A percentile compares a stretch with the other conserved stretches of the same genome.
Conservation (phyloP, 53 echinoderm and acorn worm genomes). For the Crossaster papposus region DNA sequence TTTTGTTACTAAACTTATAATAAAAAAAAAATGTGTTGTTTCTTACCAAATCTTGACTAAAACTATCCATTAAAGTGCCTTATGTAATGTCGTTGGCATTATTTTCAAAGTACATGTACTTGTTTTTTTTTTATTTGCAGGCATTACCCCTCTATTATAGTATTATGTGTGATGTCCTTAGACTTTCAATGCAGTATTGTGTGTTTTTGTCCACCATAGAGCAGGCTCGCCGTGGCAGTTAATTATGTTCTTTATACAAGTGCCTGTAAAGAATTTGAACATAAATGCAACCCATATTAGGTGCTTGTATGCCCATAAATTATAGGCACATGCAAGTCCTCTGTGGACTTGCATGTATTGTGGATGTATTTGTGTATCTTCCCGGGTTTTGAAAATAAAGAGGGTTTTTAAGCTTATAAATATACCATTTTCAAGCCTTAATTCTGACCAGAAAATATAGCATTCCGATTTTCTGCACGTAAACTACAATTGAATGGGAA, state of each 20-base stretch:
- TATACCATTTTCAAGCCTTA: background rate
- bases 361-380: background rate
- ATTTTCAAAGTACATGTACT: background rate
- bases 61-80: too few relatives aligned
- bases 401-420: background rate
- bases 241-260: background rate
- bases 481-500: background rate
- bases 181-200: background rate
- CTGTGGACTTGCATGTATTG: background rate
- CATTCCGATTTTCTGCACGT: background rate
- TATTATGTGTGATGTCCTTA: background rate
- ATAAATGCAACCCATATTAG: background rate
- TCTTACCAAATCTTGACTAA: too few relatives aligned
- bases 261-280: background rate
- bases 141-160: background rate
- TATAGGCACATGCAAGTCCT: background rate
- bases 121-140: background rate
- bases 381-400: background rate
- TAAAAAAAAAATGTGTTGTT: too few relatives aligned
- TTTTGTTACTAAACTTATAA: too few relatives aligned
- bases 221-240: background rate
- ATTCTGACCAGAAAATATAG: background rate
- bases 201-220: background rate
- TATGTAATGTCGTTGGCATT: background rate
- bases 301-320: background rate